phyloP scores from a whole-genome alignment of 1,140 invertebrate genomes.

The Nebria ingens region DNA sequence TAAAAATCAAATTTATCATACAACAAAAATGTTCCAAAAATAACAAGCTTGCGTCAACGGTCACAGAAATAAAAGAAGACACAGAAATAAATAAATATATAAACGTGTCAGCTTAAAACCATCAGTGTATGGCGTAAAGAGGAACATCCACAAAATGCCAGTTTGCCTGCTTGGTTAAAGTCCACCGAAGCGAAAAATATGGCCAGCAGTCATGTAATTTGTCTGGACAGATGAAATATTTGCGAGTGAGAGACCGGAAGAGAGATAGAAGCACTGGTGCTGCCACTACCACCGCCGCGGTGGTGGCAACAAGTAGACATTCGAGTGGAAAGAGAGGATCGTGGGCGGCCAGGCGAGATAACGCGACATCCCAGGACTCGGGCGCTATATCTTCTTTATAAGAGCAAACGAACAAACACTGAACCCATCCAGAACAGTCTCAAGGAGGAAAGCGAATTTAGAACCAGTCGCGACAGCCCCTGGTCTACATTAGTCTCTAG shows the following conservation, averaged over 20 bases:
- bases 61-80: background rate
- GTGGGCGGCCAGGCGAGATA: background rate
- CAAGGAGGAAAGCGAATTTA: too few relatives aligned
- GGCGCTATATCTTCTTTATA: too few relatives aligned
- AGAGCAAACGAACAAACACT: too few relatives aligned
- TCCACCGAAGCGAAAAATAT: slow-evolving; percentile 4
- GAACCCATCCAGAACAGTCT: too few relatives aligned
- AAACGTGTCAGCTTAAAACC: background rate
- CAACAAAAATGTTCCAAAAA: background rate
- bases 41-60: background rate
- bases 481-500: too few relatives aligned
- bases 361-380: background rate
- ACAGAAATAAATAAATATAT: background rate
- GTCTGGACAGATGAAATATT: slow-evolving; percentile 9
- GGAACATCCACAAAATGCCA: background rate
- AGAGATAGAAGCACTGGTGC: background rate
- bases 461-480: too few relatives aligned
- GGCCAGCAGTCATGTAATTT: slow-evolving; percentile 2
- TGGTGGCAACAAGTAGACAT: background rate
- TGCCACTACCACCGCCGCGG: background rate
- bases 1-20: background rate
- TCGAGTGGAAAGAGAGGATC: background rate
- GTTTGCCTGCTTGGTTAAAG: background rate
- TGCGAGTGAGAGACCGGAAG: background rate
- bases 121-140: background rate